A percentile compares a stretch with the other conserved stretches of the same genome.
Evolutionary conservation across 2,888 invertebrate species (phyloP).

Genomic region (Plutella xylostella): DNA sequence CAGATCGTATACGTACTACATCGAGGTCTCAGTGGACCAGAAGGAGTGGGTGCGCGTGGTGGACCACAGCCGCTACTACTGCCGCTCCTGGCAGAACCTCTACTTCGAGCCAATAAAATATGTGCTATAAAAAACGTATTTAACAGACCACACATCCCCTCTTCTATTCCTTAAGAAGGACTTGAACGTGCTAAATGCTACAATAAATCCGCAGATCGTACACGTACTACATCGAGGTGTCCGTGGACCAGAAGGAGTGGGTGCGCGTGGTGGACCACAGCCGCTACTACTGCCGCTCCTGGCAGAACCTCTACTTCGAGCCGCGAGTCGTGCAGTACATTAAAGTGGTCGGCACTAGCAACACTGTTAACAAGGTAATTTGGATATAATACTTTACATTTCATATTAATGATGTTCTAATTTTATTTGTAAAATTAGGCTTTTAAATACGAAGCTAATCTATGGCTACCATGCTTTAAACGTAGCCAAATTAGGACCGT

Average conservation of each 20-base stretch:
- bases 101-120: constrained; percentile 90
- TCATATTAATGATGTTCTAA: too few relatives aligned
- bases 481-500: too few relatives aligned
- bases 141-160: too few relatives aligned
- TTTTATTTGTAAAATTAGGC: too few relatives aligned
- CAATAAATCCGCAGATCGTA: constrained; percentile 75
- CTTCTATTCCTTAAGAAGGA: too few relatives aligned
- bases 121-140: too few relatives aligned
- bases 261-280: constrained; percentile 93
- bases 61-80: constrained; percentile 92
- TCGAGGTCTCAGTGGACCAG: constrained; percentile 95
- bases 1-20: constrained; percentile 89
- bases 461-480: too few relatives aligned
- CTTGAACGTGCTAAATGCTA: too few relatives aligned
- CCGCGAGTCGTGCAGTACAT: constrained; percentile 89
- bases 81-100: constrained; percentile 96
- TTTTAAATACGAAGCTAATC: too few relatives aligned
- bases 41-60: constrained; percentile 94
- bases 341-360: constrained; percentile 89
- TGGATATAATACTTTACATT: constrained; percentile 15
- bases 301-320: constrained; percentile 95
- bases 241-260: constrained; percentile 97
- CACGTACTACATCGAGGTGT: constrained; percentile 92
- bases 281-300: constrained; percentile 92
- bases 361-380: constrained; percentile 89